phyloP scores from a whole-genome alignment of 2,888 invertebrate species.

The Falcaria lacertinaria region DNA sequence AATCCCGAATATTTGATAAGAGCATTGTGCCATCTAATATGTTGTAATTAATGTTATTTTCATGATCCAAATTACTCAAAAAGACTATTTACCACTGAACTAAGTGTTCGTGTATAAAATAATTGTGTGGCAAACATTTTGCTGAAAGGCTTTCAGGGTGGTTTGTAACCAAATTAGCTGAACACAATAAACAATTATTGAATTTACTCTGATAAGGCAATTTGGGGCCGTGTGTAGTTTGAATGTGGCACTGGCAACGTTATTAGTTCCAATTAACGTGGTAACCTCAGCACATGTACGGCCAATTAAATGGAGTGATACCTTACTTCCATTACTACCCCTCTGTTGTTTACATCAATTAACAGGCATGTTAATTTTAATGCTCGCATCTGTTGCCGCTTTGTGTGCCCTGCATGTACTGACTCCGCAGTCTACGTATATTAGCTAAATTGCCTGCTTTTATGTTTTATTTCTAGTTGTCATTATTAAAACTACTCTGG shows the following conservation, averaged over 20 bases:
- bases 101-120: background rate
- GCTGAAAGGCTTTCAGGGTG: background rate
- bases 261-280: constrained; percentile 75
- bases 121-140: background rate
- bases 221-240: constrained; percentile 39
- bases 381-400: constrained; percentile 48
- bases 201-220: constrained; percentile 38
- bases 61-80: no score
- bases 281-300: constrained; percentile 75
- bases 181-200: constrained; percentile 25
- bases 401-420: constrained; percentile 36
- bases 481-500: constrained; percentile 5
- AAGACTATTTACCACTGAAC: no score
- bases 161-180: constrained; percentile 7
- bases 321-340: constrained; percentile 73
- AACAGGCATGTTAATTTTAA: constrained; percentile 68
- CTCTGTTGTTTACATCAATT: constrained; percentile 74
- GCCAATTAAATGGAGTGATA: constrained; percentile 77
- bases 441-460: constrained; percentile 23
- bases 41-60: no score
- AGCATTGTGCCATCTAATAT: no score
- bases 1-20: no score
- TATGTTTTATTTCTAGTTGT: constrained; percentile 17
- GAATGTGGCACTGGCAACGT: constrained; percentile 56
- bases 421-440: constrained; percentile 29